A percentile compares a stretch with the other conserved stretches of the same genome.
Evolutionary conservation across 2,113 vertebrate species (phyloP).

Genomic region (Leucosticte australis): DNA sequence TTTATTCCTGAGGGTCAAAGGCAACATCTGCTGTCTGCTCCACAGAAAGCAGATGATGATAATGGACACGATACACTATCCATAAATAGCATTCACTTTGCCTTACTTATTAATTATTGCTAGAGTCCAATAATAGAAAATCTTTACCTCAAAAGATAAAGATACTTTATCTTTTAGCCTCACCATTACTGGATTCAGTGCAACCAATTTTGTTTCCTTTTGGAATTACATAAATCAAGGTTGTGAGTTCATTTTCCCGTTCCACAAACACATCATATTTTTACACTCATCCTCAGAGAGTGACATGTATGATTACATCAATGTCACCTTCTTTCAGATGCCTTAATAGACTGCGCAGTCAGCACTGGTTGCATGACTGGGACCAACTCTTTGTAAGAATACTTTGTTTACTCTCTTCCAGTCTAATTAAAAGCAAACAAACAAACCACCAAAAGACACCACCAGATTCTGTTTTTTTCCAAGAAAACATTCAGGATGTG

Average conservation of each 20-base stretch:
- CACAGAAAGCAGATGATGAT: neutral
- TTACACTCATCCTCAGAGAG: neutral
- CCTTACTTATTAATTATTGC: neutral
- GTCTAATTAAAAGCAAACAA: neutral
- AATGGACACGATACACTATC: neutral
- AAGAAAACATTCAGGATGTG: neutral
- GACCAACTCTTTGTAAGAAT: neutral
- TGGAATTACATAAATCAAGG: neutral
- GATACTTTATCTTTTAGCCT: neutral
- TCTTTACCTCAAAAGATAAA: neutral
- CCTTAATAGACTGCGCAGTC: neutral
- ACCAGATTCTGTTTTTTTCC: neutral
- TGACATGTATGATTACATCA: neutral
- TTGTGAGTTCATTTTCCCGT: neutral
- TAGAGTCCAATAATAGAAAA: neutral
- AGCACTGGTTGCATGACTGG: neutral
- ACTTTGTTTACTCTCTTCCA: neutral
- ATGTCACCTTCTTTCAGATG: neutral
- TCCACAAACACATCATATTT: neutral
- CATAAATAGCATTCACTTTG: neutral
- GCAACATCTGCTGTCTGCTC: neutral
- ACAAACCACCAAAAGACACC: neutral
- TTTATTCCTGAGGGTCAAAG: neutral
- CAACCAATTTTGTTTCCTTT: neutral
- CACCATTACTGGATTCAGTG: neutral